These are phyloP conservation scores for Chrysomela aeneicollis DNA, from an alignment of 2,888 invertebrate genomes.

Conservation along the genomic window DNA sequence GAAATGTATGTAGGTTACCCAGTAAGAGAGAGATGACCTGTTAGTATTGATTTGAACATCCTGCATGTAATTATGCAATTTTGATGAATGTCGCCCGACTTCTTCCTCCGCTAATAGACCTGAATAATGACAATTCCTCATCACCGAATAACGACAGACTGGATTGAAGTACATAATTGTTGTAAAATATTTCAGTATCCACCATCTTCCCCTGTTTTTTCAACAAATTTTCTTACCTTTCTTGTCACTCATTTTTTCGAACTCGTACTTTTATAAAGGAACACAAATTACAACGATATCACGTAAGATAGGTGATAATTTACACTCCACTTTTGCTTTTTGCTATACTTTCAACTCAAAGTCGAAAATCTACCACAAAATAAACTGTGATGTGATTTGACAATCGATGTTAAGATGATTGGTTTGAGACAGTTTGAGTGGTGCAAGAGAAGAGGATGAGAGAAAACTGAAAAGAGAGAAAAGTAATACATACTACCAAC, in stretches of 20 bases:
- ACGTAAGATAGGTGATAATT: constrained; percentile 33
- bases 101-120: constrained; percentile 35
- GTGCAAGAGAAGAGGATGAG: constrained; percentile 20
- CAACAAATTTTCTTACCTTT: constrained; percentile 49
- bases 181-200: constrained; percentile 35
- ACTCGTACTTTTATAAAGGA: constrained; percentile 30
- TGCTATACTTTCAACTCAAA: constrained; percentile 27
- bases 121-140: constrained; percentile 3
- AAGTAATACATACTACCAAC: too few species aligned
- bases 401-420: too few species aligned
- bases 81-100: constrained; percentile 41
- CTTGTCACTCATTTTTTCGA: constrained; percentile 51
- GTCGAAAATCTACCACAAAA: constrained; percentile 38
- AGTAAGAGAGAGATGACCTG: constrained; percentile 58
- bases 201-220: constrained; percentile 37
- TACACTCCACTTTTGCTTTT: constrained; percentile 35
- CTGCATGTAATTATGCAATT: constrained; percentile 58
- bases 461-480: too few species aligned
- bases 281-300: constrained; percentile 37
- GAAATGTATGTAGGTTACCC: constrained; percentile 48
- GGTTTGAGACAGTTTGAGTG: too few species aligned
- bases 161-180: constrained; percentile 29
- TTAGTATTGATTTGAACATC: constrained; percentile 61
- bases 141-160: constrained; percentile 19
- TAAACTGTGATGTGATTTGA: constrained; percentile 34